These are phyloP conservation scores for Alloscopus bannaensis DNA, from an alignment of 2,888 invertebrate genomes.

Conservation along the genomic window DNA sequence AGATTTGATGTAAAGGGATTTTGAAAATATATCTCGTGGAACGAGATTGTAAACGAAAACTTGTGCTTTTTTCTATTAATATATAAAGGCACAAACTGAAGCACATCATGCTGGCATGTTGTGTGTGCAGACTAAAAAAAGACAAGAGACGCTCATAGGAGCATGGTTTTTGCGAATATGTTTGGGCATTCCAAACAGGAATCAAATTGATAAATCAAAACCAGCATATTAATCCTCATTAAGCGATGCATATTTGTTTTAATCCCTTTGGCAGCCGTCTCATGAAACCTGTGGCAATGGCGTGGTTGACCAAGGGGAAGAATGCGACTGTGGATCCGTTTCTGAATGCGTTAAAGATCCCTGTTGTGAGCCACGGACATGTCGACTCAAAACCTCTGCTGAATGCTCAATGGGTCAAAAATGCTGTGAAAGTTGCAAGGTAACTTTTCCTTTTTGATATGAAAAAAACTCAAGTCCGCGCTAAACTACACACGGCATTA, in stretches of 20 bases:
- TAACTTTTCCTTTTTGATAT: conserved; percentile 77
- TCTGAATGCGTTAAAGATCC: conserved; percentile 94
- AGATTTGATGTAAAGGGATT: no score
- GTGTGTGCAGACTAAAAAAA: no score
- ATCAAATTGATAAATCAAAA: conserved; percentile 57
- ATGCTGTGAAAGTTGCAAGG: conserved; percentile 94
- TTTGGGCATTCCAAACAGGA: no score
- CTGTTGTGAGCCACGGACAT: conserved; percentile 79
- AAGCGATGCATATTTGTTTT: conserved; percentile 47
- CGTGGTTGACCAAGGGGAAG: conserved; percentile 95
- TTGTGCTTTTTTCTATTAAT: no score
- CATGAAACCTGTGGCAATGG: conserved; percentile 95
- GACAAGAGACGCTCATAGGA: no score
- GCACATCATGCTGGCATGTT: no score
- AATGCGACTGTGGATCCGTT: conserved; percentile 97
- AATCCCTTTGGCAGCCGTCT: conserved; percentile 70
- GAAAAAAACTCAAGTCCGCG: conserved; percentile 12
- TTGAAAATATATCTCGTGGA: no score
- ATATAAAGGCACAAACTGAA: no score
- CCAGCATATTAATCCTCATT: conserved; percentile 61
- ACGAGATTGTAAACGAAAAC: no score
- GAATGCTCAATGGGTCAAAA: conserved; percentile 92
- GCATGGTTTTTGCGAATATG: no score
- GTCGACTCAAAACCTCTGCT: conserved; percentile 94
- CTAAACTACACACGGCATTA: neutral